These are phyloP conservation scores for Chloroclysta siterata DNA, from an alignment of 2,888 invertebrate genomes.

Conservation along the genomic window DNA sequence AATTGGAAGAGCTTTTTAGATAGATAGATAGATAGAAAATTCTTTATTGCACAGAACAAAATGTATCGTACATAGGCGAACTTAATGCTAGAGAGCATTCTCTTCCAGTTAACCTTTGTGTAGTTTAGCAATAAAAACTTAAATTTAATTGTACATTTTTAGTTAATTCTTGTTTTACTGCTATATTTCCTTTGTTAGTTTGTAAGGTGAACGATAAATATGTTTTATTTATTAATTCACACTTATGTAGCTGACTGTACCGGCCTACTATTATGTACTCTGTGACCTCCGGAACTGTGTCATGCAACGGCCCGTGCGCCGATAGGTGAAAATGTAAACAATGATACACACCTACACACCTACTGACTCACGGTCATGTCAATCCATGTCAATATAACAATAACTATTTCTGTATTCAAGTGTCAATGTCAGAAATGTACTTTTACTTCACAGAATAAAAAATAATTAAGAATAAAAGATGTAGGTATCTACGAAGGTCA, in stretches of 20 bases:
- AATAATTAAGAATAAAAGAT: too few relatives aligned
- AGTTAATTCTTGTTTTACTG: too few relatives aligned
- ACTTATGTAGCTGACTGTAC: slow-evolving; percentile 1
- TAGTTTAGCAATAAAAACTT: too few relatives aligned
- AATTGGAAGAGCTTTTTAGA: too few relatives aligned
- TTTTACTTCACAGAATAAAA: background rate
- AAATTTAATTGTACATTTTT: too few relatives aligned
- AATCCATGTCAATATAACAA: background rate
- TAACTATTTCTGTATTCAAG: slow-evolving; percentile 8
- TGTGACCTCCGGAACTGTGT: slow-evolving; percentile 14
- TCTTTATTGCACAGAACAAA: too few relatives aligned
- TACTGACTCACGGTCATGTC: slow-evolving; percentile 19
- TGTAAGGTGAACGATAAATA: background rate
- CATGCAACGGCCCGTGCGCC: slow-evolving; percentile 34
- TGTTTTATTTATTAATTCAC: background rate
- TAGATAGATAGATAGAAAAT: too few relatives aligned
- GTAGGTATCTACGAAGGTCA: too few relatives aligned
- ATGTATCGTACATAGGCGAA: too few relatives aligned
- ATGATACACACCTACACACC: slow-evolving; percentile 2
- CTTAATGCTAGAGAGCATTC: too few relatives aligned
- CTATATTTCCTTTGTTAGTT: too few relatives aligned
- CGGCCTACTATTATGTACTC: background rate
- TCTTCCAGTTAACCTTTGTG: too few relatives aligned
- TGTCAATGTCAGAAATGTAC: slow-evolving; percentile 19
- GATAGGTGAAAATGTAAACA: slow-evolving; percentile 44